Conservation (phyloP, 1,140 invertebrate species). For the Drosophila repleta region DNA sequence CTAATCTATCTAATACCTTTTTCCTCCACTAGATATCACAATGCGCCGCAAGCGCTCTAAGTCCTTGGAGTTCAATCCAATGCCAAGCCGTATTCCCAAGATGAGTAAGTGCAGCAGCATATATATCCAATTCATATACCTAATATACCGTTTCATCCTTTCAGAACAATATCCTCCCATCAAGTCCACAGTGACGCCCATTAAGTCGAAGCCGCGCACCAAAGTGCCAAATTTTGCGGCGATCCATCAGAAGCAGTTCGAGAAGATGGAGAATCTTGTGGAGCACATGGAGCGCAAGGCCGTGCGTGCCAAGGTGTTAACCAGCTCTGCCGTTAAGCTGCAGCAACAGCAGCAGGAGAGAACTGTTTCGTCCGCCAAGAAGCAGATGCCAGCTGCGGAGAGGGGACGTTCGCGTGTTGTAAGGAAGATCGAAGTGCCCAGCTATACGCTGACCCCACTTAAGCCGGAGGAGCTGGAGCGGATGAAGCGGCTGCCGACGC, state of each 20-base stretch:
- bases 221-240: conserved; percentile 87
- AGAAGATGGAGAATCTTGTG: conserved; percentile 87
- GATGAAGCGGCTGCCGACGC: conserved; percentile 10
- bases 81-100: conserved; percentile 43
- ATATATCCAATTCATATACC: too few species aligned
- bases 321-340: conserved; percentile 52
- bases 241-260: conserved; percentile 87
- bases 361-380: conserved; percentile 24
- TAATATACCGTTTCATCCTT: neutral
- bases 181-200: conserved; percentile 24
- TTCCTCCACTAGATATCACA: conserved; percentile 55
- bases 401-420: conserved; percentile 9
- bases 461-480: neutral
- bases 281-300: conserved; percentile 86
- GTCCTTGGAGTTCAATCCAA: conserved; percentile 53
- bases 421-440: conserved; percentile 40
- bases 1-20: neutral
- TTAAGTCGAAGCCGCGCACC: conserved; percentile 65
- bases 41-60: conserved; percentile 64
- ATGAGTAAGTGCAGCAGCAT: conserved; percentile 47
- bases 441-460: neutral
- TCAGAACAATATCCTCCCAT: conserved; percentile 20
- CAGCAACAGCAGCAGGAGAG: conserved; percentile 14
- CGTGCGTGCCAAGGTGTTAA: conserved; percentile 84
- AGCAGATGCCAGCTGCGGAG: neutral